Evolutionary conservation across 2,888 invertebrate species (phyloP), one percentile per base, ranked within the genome.

Genomic region (Hanleya hanleyi): DNA sequence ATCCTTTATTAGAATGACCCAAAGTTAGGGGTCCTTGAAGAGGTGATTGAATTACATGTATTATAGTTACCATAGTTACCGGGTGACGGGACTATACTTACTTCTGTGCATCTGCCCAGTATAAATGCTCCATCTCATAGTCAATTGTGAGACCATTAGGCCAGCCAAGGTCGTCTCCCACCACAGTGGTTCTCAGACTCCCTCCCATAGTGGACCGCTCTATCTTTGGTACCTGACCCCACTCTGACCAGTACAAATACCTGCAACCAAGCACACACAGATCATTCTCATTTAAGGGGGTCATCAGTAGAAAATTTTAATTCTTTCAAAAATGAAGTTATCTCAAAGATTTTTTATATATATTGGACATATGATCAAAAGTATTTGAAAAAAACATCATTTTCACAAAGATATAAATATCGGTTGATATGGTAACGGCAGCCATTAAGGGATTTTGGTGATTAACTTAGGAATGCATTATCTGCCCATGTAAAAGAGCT

Each of bases 181-280:
- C 94, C 32, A 99, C 95, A 0, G 96, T 95, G 71, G 93, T 94
- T 85, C 96, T 96, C 74, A 96, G 91, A 0, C 97, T 97, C 2
- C 99, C 99, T 0, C 98, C 98, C 97, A 98, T 97, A 0, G 98
- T 97, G 0, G 98, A 95, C 77, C 96, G 93, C 90, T 96, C 97
- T 71, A 99, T 99, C 90, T 97, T 89, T 70, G 85, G 89, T 0
- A 96, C 96, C 75, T 96, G 93, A 18, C 97, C 97, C 97, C 97
- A 97, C 88, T 98, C 98, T 0, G 98, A 97, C 91, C 95, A 99
- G 91, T 96, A 99, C 22, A 99, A 91, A 0, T 96, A 95, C 18
- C 93, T 91, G 77, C 1, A 75, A 77, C 57, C n/a, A n/a, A n/a
- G n/a, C n/a, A n/a, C n/a, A 12, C 47, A 12, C 47, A 18, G 12